These are phyloP conservation scores for Myxocyprinus asiaticus DNA, from an alignment of 2,113 vertebrate genomes.

Conservation along the genomic window DNA sequence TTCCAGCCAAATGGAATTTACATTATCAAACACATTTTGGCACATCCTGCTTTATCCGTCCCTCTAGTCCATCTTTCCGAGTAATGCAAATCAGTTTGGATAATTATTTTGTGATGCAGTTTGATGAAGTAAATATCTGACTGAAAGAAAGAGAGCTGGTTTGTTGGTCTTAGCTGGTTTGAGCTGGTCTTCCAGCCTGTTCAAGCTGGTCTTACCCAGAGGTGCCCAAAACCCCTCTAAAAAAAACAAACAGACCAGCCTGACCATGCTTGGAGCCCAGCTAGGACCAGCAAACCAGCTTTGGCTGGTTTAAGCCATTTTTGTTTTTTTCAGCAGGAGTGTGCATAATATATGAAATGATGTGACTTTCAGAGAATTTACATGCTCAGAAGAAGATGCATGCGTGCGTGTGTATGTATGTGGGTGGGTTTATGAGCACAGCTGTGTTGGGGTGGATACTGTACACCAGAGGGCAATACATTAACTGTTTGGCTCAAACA, in stretches of 20 bases:
- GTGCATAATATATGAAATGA: not conserved
- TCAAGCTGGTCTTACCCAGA: too few species aligned
- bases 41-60: slow-evolving; percentile 11
- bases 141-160: too few species aligned
- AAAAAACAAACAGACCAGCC: too few species aligned
- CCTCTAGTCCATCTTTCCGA: not conserved
- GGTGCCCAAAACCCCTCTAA: too few species aligned
- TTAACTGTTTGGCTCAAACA: slow-evolving; percentile 11
- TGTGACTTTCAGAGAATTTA: not conserved
- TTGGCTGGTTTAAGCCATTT: too few species aligned
- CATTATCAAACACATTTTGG: slow-evolving; percentile 13
- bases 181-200: too few species aligned
- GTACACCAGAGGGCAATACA: slow-evolving; percentile 40
- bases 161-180: too few species aligned
- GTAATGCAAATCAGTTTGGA: slow-evolving; percentile 22
- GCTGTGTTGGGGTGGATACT: slow-evolving; percentile 50
- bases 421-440: slow-evolving; percentile 41
- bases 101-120: not conserved
- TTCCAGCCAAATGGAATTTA: too few species aligned
- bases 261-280: too few species aligned
- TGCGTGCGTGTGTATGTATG: not conserved
- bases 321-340: too few species aligned
- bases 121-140: not conserved
- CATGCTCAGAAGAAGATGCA: not conserved
- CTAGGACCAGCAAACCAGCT: too few species aligned